Percentiles rank a stretch among this genome's conserved stretches.
Evolutionary conservation across 2,888 invertebrate species (phyloP).

Genomic region (Epistrophe eligans): DNA sequence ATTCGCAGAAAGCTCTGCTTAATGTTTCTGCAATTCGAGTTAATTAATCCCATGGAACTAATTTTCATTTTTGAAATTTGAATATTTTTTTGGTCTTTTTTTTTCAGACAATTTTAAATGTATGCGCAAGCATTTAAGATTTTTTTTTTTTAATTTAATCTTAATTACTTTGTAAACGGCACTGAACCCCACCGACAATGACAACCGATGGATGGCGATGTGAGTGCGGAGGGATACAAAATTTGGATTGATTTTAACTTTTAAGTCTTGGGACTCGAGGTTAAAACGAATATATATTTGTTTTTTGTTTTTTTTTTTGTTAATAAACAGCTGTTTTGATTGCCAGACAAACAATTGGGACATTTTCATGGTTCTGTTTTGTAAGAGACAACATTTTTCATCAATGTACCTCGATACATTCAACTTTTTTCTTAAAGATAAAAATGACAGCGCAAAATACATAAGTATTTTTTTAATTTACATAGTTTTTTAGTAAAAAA

Average conservation of each 20-base stretch:
- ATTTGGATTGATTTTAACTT: conserved; percentile 20
- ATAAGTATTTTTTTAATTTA: no score
- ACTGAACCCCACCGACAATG: conserved; percentile 3
- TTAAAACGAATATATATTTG: not conserved
- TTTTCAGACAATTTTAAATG: conserved; percentile 13
- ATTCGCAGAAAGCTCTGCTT: conserved; percentile 64
- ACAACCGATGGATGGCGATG: no score
- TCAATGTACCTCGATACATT: no score
- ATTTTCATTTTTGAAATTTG: conserved; percentile 52
- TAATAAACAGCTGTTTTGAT: conserved; percentile 12
- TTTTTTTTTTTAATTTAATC: conserved; percentile 37
- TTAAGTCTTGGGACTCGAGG: not conserved
- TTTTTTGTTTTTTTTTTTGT: conserved; percentile 19
- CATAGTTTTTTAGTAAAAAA: no score
- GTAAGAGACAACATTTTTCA: not conserved
- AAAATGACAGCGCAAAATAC: no score
- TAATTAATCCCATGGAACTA: conserved; percentile 72
- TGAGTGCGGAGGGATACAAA: not conserved
- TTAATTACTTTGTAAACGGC: conserved; percentile 57
- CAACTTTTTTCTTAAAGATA: no score
- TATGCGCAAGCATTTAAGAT: conserved; percentile 22
- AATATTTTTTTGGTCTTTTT: conserved; percentile 2
- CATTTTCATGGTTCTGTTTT: not conserved
- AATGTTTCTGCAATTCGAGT: conserved; percentile 65
- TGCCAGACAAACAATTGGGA: conserved; percentile 2